These are phyloP conservation scores for Steinernema hermaphroditum DNA, from an alignment of 2,888 invertebrate species.

Conservation along the genomic window DNA sequence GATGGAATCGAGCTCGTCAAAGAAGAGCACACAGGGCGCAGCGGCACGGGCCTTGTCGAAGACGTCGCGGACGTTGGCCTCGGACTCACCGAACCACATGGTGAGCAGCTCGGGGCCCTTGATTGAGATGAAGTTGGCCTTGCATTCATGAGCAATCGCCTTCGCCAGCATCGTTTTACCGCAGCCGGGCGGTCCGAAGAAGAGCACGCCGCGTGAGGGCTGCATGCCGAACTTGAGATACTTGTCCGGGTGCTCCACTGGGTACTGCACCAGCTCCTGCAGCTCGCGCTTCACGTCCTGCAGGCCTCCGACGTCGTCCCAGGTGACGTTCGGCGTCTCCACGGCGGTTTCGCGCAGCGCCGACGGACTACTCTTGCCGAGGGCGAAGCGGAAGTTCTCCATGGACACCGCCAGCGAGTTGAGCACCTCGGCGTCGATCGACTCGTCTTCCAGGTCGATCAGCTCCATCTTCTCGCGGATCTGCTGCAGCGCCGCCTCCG, in stretches of 20 bases:
- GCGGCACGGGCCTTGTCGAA: slow-evolving; percentile 98
- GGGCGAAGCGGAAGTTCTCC: slow-evolving; percentile 73
- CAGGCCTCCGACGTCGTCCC: slow-evolving; percentile 74
- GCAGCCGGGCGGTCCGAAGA: slow-evolving; percentile 96
- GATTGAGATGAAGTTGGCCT: slow-evolving; percentile 97
- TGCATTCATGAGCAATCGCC: slow-evolving; percentile 97
- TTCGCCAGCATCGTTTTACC: slow-evolving; percentile 75
- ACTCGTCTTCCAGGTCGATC: slow-evolving; percentile 97
- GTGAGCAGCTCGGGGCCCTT: slow-evolving; percentile 92
- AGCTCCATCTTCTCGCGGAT: slow-evolving; percentile 99
- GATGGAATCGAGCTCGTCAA: slow-evolving; percentile 97
- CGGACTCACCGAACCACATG: slow-evolving; percentile 99
- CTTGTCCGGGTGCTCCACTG: slow-evolving; percentile 98
- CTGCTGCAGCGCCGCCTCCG: slow-evolving; percentile 97
- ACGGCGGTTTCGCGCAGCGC: slow-evolving; percentile 97
- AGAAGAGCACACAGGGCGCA: slow-evolving; percentile 96
- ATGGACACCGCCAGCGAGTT: slow-evolving; percentile 90
- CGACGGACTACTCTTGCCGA: slow-evolving; percentile 96
- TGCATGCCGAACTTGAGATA: slow-evolving; percentile 99
- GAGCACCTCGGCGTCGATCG: slow-evolving; percentile 96
- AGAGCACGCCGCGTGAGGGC: slow-evolving; percentile 92
- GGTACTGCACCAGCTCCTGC: slow-evolving; percentile 91
- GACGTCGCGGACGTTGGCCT: slow-evolving; percentile 96
- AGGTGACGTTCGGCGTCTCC: slow-evolving; percentile 94
- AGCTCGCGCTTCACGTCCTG: slow-evolving; percentile 75